Conservation (phyloP, 2,797 vertebrate species). For the Carapus acus region DNA sequence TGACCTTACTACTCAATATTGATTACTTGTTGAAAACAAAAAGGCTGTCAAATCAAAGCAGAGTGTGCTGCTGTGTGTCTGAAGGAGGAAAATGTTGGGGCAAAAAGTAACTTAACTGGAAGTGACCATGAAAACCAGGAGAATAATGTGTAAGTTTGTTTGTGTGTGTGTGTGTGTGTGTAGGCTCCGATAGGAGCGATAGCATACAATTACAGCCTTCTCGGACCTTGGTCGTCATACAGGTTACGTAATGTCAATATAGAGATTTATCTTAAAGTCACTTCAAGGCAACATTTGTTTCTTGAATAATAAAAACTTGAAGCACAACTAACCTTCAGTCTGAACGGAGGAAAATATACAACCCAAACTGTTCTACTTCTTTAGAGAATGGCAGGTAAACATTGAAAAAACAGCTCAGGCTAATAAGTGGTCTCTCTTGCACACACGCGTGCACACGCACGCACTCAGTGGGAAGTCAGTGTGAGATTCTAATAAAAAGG, state of each 20-base stretch:
- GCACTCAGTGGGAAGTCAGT: slow-evolving; percentile 37
- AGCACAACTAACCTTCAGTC: slow-evolving; percentile 57
- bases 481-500: slow-evolving; percentile 44
- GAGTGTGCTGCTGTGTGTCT: too few relatives aligned
- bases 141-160: too few relatives aligned
- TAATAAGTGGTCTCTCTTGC: slow-evolving; percentile 58
- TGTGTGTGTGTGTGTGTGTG: slow-evolving; percentile 51
- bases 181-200: slow-evolving; percentile 72
- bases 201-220: slow-evolving; percentile 67
- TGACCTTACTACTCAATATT: too few relatives aligned
- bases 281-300: slow-evolving; percentile 74
- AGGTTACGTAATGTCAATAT: slow-evolving; percentile 61
- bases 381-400: slow-evolving; percentile 68
- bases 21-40: too few relatives aligned
- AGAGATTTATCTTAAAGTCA: slow-evolving; percentile 60
- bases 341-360: slow-evolving; percentile 63
- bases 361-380: slow-evolving; percentile 51
- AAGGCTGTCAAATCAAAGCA: too few relatives aligned
- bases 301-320: slow-evolving; percentile 59
- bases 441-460: slow-evolving; percentile 17
- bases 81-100: too few relatives aligned
- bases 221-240: slow-evolving; percentile 75
- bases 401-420: slow-evolving; percentile 54
- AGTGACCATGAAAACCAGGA: slow-evolving; percentile 39
- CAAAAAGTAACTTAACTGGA: slow-evolving; percentile 22